Percentiles rank a stretch among this genome's conserved stretches.
Conservation (phyloP, 2,797 vertebrate genomes). For the Oreonectes daqikongensis region DNA sequence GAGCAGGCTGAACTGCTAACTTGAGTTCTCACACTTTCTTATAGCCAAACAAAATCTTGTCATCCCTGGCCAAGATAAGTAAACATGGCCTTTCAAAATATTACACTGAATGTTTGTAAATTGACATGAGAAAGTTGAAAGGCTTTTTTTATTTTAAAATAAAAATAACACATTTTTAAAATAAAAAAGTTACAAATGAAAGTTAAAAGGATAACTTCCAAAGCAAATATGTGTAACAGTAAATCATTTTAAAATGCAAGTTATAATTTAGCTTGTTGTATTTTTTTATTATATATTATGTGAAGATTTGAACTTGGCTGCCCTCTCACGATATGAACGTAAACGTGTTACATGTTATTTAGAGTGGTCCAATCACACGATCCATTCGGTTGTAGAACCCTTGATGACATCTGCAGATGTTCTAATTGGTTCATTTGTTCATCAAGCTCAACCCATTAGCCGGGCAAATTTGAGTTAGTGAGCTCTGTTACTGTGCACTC, state of each 20-base stretch:
- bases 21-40: not conserved
- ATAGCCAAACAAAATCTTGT: not conserved
- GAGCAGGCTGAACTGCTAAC: not conserved
- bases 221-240: not conserved
- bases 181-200: too few relatives aligned
- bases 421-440: slow-evolving; percentile 32
- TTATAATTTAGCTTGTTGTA: not conserved
- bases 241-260: not conserved
- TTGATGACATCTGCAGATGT: slow-evolving; percentile 7
- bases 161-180: too few relatives aligned
- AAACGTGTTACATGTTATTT: slow-evolving; percentile 3
- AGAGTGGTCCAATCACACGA: not conserved
- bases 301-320: not conserved
- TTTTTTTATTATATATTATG: not conserved
- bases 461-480: not conserved
- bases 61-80: slow-evolving; percentile 37
- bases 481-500: not conserved
- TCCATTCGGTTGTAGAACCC: slow-evolving; percentile 39
- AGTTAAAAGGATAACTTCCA: not conserved
- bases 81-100: slow-evolving; percentile 62
- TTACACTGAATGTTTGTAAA: slow-evolving; percentile 55
- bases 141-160: not conserved
- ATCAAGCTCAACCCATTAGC: slow-evolving; percentile 6
- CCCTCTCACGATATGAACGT: not conserved
- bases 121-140: slow-evolving; percentile 60